A percentile compares a stretch with the other conserved stretches of the same genome.
Conservation (phyloP, 2,888 invertebrate species). For the Dione juno region DNA sequence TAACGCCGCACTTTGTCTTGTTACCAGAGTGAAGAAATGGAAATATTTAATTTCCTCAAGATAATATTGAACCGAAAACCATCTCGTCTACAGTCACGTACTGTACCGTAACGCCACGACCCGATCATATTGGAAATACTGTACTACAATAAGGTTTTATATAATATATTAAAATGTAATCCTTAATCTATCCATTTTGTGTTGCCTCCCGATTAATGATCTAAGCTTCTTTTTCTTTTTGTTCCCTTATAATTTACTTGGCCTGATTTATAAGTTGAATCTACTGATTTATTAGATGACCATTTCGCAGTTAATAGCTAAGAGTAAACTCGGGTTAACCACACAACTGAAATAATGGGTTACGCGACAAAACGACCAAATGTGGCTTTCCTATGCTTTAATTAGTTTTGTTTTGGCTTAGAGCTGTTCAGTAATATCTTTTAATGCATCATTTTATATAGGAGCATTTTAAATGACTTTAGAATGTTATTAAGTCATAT, state of each 20-base stretch:
- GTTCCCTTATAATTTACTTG: conserved; percentile 13
- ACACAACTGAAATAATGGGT: conserved; percentile 68
- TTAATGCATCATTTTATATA: not conserved
- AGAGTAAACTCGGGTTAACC: conserved; percentile 69
- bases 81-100: too few relatives aligned
- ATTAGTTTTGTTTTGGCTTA: conserved; percentile 42
- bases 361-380: conserved; percentile 58
- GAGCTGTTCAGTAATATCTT: conserved; percentile 3
- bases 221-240: conserved; percentile 7
- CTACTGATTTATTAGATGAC: conserved; percentile 69
- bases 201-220: not conserved
- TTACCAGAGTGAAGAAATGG: not conserved
- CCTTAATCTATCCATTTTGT: not conserved
- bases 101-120: too few relatives aligned
- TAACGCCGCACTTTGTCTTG: too few relatives aligned
- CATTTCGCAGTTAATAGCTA: conserved; percentile 64
- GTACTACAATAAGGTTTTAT: not conserved
- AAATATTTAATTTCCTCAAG: not conserved
- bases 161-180: not conserved
- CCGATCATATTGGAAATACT: too few relatives aligned
- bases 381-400: conserved; percentile 48
- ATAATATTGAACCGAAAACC: too few relatives aligned
- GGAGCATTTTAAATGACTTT: not conserved
- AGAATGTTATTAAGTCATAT: not conserved
- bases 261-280: conserved; percentile 76